Evolutionary conservation across 2,888 invertebrate species (phyloP).

Genomic region (Cyrtodaria siliqua): DNA sequence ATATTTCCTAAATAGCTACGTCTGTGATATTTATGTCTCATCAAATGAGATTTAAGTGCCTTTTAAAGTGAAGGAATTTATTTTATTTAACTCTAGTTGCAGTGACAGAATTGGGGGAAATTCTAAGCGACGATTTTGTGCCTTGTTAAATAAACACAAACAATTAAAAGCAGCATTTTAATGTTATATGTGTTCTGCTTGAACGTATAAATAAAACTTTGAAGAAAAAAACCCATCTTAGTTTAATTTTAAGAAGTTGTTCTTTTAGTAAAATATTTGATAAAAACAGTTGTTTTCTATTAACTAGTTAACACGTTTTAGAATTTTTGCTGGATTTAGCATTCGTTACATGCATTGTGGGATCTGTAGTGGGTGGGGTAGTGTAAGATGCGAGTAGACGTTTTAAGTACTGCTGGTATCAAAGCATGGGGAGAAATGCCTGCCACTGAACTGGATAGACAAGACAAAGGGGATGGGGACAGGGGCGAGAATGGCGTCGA

Average conservation of each 20-base stretch:
- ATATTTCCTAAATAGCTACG: not conserved
- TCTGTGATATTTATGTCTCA: not conserved
- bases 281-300: no score
- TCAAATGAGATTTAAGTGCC: no score
- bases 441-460: constrained; percentile 63
- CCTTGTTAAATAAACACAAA: no score
- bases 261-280: no score
- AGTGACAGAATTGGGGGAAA: no score
- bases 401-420: constrained; percentile 57
- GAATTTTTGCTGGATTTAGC: no score
- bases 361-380: constrained; percentile 25
- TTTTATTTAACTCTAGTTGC: not conserved
- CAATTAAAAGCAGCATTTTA: no score
- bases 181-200: no score
- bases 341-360: not conserved
- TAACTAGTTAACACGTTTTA: no score
- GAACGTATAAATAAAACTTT: no score
- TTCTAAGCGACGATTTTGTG: no score
- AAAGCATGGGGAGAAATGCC: constrained; percentile 74
- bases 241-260: not conserved
- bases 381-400: constrained; percentile 73
- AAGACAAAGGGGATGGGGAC: constrained; percentile 9
- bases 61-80: no score
- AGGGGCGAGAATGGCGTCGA: constrained; percentile 17
- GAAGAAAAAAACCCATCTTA: not conserved